A percentile compares a stretch with the other conserved stretches of the same genome.
Evolutionary conservation across 2,113 vertebrate species (phyloP).

Genomic region (Cyanoderma ruficeps): DNA sequence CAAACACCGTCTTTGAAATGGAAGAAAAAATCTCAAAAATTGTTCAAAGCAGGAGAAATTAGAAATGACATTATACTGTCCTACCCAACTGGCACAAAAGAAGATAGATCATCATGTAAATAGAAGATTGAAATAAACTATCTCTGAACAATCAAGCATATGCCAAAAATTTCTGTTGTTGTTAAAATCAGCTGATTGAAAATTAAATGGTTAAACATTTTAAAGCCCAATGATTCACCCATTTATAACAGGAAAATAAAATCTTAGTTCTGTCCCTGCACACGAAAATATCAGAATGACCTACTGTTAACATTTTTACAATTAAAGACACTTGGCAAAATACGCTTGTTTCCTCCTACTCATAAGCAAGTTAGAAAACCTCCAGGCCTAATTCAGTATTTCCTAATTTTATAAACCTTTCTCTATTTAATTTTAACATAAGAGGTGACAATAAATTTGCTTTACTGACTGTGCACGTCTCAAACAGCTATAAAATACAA

Average conservation of each 20-base stretch:
- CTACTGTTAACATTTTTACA: background rate
- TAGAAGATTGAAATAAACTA: background rate
- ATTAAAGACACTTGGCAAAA: background rate
- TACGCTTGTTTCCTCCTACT: background rate
- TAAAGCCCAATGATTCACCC: background rate
- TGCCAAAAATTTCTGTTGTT: background rate
- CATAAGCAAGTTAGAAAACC: background rate
- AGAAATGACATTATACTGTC: background rate
- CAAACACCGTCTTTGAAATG: background rate
- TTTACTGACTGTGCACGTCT: background rate
- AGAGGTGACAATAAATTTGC: background rate
- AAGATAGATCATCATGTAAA: background rate
- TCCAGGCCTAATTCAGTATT: background rate
- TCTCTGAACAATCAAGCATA: background rate
- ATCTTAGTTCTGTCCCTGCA: background rate
- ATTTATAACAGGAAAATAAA: background rate
- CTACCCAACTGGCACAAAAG: background rate
- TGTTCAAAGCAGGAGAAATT: background rate
- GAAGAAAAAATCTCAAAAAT: background rate
- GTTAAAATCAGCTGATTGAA: background rate
- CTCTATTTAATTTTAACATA: background rate
- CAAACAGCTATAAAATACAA: background rate
- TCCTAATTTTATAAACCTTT: background rate
- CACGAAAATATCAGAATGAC: background rate
- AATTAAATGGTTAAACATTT: background rate